Base-by-base conservation (phyloP, 2,888 invertebrate species). In the Pristionchus arcanus region DNA sequence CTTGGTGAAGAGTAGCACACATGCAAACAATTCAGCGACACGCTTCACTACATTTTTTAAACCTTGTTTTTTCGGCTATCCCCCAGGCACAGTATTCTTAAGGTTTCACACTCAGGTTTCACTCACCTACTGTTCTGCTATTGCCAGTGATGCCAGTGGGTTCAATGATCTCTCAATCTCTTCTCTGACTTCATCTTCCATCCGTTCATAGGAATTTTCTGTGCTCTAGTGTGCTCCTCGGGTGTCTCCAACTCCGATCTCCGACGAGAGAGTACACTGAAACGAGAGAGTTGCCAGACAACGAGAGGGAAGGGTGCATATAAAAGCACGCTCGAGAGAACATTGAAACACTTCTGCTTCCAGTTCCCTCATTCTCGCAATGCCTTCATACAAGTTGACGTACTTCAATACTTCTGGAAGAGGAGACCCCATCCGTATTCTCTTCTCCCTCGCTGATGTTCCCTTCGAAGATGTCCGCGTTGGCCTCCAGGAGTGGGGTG, bases 361-460 rank as follows among this genome's bases (percentile, higher is more conserved):
- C 37, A 42, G 0, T 49, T n/a, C n/a, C 0, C 63, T 63, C 63
- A 42, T 0, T 2, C 13, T 81, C 25, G 25, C 21, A n/a, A 81
- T 81, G 81, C 81, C 81, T 49, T 81, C 81, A 68, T 92, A 91
- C 91, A 92, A 91, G 66, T 91, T 92, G 55, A 91, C 91, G 71
- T 92, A 92, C 90, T 92, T 92, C 90, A 91, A 92, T 77, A 91
- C 91, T 90, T 92, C 92, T 91, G 92, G 92, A 71, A n/a, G 92
- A 19, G 92, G 92, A n/a, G 92, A 92, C 87, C 92, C 92, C 28
- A 90, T 91, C 11, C 90, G 92, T 2, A 90, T 92, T 37, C 92
- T 92, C 63, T 92, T 92, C 77, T 91, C 92, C 28, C 91, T 91
- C n/a, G 91, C 92, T 16, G 92, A 91, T 16, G 91, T 91, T 21